These are phyloP conservation scores for Holacanthella duospinosa DNA, from an alignment of 2,888 invertebrate species.

Conservation along the genomic window DNA sequence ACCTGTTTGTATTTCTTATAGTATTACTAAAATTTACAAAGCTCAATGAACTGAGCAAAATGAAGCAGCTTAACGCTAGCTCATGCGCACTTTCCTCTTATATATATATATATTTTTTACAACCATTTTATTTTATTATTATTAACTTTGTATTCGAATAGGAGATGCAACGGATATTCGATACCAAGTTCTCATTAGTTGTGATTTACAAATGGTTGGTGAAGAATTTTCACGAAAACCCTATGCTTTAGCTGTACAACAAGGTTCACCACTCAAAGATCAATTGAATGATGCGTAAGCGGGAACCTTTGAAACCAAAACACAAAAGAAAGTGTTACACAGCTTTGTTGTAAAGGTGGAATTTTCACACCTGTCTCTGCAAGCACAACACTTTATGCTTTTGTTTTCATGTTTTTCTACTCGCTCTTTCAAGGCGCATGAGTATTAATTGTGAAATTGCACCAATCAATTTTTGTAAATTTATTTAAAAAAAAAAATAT, in stretches of 20 bases:
- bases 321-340: neutral
- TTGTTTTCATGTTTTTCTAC: neutral
- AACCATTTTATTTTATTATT: neutral
- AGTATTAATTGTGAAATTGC: too few species aligned
- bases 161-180: constrained; percentile 88
- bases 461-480: constrained; percentile 5
- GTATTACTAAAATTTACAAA: neutral
- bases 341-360: neutral
- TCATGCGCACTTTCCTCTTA: neutral
- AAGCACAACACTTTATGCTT: neutral
- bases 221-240: constrained; percentile 96
- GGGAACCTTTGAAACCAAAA: neutral
- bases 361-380: neutral
- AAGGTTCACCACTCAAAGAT: constrained; percentile 85
- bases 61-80: neutral
- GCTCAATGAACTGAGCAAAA: neutral
- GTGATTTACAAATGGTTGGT: constrained; percentile 83
- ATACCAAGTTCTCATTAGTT: constrained; percentile 66
- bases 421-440: too few species aligned
- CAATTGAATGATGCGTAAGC: constrained; percentile 90
- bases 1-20: neutral
- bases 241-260: constrained; percentile 88
- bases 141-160: constrained; percentile 38
- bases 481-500: neutral
- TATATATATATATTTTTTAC: too few species aligned